phyloP scores from a whole-genome alignment of 2,888 invertebrate species.

The Folsomia manolachei region DNA sequence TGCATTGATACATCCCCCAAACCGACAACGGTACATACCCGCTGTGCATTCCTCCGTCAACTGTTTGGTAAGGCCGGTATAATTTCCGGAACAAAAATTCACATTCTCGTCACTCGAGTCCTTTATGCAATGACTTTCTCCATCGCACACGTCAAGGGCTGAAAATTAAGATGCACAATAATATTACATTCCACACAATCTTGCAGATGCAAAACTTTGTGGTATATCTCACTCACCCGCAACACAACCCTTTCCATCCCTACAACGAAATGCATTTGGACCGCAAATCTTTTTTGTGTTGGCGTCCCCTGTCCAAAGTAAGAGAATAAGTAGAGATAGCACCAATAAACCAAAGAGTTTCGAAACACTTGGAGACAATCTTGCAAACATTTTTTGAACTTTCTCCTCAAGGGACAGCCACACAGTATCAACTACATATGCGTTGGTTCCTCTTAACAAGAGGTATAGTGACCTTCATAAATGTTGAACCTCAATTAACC shows the following conservation, averaged over 20 bases:
- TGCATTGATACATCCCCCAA: slow-evolving; percentile 40
- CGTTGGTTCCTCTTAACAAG: neutral
- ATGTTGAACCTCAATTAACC: neutral
- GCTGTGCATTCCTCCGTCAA: slow-evolving; percentile 39
- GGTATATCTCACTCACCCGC: slow-evolving; percentile 43
- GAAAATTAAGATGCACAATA: neutral
- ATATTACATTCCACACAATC: neutral
- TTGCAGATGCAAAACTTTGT: too few relatives aligned
- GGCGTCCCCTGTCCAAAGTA: neutral
- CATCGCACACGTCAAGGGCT: slow-evolving; percentile 47
- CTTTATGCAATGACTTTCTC: slow-evolving; percentile 38
- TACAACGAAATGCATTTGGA: slow-evolving; percentile 46
- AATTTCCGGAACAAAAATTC: slow-evolving; percentile 44
- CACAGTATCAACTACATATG: too few relatives aligned
- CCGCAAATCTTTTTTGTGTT: slow-evolving; percentile 39
- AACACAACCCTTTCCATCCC: slow-evolving; percentile 41
- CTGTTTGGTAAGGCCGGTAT: slow-evolving; percentile 30
- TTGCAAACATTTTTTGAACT: too few relatives aligned
- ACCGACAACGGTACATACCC: slow-evolving; percentile 46
- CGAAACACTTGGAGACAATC: too few relatives aligned
- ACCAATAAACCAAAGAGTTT: too few relatives aligned
- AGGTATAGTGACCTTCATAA: neutral
- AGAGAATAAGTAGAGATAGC: too few relatives aligned
- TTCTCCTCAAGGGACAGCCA: too few relatives aligned
- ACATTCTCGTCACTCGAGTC: slow-evolving; percentile 42